A percentile compares a stretch with the other conserved stretches of the same genome.
Conservation (phyloP, 2,797 vertebrate species). For the Gymnodraco acuticeps region DNA sequence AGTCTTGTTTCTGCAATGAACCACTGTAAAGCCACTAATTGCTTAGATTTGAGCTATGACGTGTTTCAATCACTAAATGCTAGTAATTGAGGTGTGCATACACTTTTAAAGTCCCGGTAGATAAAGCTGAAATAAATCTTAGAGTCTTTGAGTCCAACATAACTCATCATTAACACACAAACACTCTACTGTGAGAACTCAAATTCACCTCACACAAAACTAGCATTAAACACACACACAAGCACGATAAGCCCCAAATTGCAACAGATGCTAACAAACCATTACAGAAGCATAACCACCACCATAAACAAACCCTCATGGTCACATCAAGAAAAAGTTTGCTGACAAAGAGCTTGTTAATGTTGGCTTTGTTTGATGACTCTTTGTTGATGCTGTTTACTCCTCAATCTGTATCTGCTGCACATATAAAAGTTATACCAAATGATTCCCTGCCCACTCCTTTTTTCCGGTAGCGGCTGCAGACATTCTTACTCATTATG, state of each 20-base stretch:
- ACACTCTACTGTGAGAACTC: conserved; percentile 4
- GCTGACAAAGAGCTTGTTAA: conserved; percentile 66
- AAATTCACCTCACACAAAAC: conserved; percentile 15
- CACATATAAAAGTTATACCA: conserved; percentile 39
- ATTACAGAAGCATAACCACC: conserved; percentile 58
- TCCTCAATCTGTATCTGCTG: conserved; percentile 19
- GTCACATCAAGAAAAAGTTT: conserved; percentile 72
- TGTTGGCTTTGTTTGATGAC: conserved; percentile 51
- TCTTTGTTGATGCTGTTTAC: conserved; percentile 38
- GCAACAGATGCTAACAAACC: conserved; percentile 68
- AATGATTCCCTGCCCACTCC: not conserved
- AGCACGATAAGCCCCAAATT: conserved; percentile 25
- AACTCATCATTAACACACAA: conserved; percentile 2
- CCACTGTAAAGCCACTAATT: not conserved
- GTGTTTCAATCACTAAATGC: not conserved
- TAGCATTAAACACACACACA: not conserved
- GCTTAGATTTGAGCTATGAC: not conserved
- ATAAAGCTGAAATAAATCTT: not conserved
- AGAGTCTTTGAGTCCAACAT: not conserved
- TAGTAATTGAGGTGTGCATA: not conserved
- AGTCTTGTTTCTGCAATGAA: not conserved
- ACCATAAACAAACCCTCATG: conserved; percentile 65
- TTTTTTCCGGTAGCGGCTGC: conserved; percentile 5
- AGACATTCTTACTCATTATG: conserved; percentile 36
- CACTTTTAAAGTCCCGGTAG: not conserved